Base-by-base conservation (phyloP, 2,888 invertebrate species). In the Volucella bombylans region DNA sequence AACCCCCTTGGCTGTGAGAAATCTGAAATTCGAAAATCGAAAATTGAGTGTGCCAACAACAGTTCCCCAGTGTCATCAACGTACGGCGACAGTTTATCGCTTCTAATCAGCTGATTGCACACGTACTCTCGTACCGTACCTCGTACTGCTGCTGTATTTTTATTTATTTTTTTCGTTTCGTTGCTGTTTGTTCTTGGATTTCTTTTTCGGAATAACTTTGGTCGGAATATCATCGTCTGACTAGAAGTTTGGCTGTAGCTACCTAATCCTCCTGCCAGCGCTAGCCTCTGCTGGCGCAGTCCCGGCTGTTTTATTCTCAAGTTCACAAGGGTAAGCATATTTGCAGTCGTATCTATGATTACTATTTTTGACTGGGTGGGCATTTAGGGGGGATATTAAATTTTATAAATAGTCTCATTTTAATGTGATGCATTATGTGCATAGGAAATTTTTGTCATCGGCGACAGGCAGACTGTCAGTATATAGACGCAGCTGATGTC, bases 391-490 rank as follows among this genome's bases (percentile, higher is more conserved):
- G 55, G 11, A 62, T 38, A 62, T 67, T 9, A 43, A 57, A 43
- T 43, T 50, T 55, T 38, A 83, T 79, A 83, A 83, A 83, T 83
- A 83, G 65, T 64, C 49, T 74, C 11, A 39, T 45, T 38, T 31
- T 23, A n/a, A n/a, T 52, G 15, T 31, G n/a, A 12, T 61, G 43
- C 64, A 41, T 52, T 64, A 71, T 50, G 23, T 79, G 79, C 49
- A 62, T 4, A 31, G 31, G 31, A 31, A 6, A 73, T 67, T n/a
- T 57, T 65, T 61, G 43, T 54, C 18, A 18, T 31, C 41, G 80
- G 83, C 83, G 81, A 77, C 85, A 85, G 57, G 72, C 85, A 69
- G 85, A 72, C 81, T 85, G 71, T 72, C 67, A 77, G 72, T 49
- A 72, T 76, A 77, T 59, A 72, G 72, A 18, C 45, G 55, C 54